phyloP scores from a whole-genome alignment of 2,888 invertebrate species.

The Melipona bicolor region DNA sequence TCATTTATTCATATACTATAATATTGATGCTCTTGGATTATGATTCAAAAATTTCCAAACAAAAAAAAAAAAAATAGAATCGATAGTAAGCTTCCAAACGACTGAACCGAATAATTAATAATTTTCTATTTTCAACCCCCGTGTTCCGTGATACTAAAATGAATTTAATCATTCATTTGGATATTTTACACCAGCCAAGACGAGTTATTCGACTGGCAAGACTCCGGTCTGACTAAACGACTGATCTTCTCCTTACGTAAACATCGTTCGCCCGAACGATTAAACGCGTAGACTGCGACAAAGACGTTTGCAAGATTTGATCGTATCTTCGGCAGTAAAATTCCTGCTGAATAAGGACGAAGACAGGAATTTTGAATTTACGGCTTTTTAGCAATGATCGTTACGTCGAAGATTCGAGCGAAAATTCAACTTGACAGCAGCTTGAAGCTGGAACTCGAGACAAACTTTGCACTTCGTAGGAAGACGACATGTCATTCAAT shows the following conservation, averaged over 20 bases:
- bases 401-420: slow-evolving; percentile 58
- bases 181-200: not conserved
- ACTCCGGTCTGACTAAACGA: not conserved
- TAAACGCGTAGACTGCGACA: not conserved
- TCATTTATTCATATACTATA: no score
- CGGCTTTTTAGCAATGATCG: slow-evolving; percentile 70
- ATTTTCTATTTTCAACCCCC: not conserved
- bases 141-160: not conserved
- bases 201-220: not conserved
- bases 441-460: slow-evolving; percentile 20
- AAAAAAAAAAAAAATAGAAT: not conserved
- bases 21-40: no score
- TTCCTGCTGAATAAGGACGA: not conserved
- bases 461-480: not conserved
- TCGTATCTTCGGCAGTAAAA: not conserved
- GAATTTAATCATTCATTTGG: not conserved
- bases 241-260: slow-evolving; percentile 3
- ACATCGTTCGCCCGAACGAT: not conserved
- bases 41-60: not conserved
- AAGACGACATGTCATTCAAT: not conserved
- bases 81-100: not conserved
- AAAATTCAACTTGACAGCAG: slow-evolving; percentile 17
- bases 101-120: not conserved
- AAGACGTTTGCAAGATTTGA: not conserved
- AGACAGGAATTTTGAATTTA: slow-evolving; percentile 44